These are phyloP conservation scores for Podiceps cristatus DNA, from an alignment of 2,113 vertebrate genomes.

Conservation along the genomic window DNA sequence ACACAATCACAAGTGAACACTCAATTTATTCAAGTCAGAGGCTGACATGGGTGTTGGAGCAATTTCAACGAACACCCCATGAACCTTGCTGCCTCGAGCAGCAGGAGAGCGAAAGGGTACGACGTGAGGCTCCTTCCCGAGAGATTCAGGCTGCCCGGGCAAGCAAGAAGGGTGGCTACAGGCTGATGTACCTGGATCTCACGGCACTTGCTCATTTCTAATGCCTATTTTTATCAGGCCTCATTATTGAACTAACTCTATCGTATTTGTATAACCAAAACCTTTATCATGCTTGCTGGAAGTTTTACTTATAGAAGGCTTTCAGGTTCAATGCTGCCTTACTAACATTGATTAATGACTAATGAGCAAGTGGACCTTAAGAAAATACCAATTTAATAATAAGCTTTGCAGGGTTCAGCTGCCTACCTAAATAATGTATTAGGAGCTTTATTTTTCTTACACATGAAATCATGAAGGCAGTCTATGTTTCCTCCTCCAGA, in stretches of 20 bases:
- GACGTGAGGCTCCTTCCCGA: neutral
- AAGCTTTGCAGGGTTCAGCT: neutral
- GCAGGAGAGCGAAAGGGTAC: neutral
- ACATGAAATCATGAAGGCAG: neutral
- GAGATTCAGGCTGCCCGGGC: neutral
- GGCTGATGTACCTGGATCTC: neutral
- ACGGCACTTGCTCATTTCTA: neutral
- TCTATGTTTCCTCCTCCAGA: neutral
- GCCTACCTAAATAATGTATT: neutral
- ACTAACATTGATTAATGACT: neutral
- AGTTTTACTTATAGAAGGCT: neutral
- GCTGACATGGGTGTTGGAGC: neutral
- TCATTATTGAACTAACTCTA: neutral
- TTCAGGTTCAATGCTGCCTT: neutral
- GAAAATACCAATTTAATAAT: neutral
- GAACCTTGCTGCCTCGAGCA: neutral
- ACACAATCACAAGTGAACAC: neutral
- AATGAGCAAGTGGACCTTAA: neutral
- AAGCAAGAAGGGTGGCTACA: fast-evolving
- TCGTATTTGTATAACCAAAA: neutral
- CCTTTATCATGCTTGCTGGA: neutral
- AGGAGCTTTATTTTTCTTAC: neutral
- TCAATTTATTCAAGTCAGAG: neutral
- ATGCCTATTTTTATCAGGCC: neutral
- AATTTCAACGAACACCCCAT: fast-evolving